Evolutionary conservation across 2,797 vertebrate species (phyloP).

Genomic region (Mus minutoides): DNA sequence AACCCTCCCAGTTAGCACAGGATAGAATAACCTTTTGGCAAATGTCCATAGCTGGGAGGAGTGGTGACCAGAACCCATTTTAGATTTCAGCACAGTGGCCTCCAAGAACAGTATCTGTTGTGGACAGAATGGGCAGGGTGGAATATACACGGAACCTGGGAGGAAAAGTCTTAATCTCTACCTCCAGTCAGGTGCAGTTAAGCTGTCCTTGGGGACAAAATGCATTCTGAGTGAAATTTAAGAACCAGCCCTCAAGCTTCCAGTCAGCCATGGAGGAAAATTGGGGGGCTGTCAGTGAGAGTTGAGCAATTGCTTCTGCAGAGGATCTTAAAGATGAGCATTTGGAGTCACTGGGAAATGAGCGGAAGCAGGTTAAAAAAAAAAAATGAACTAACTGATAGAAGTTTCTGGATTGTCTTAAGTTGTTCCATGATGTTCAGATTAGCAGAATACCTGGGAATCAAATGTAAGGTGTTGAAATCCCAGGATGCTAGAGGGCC

Average conservation of each 20-base stretch:
- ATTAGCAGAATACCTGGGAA: neutral
- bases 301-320: neutral
- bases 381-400: neutral
- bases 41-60: neutral
- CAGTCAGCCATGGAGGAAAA: neutral
- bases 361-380: neutral
- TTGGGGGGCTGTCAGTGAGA: neutral
- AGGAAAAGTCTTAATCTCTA: neutral
- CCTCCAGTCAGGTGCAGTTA: neutral
- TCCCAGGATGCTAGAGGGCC: neutral
- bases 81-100: neutral
- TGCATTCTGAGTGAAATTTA: neutral
- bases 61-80: neutral
- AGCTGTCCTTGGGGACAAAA: neutral
- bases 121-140: neutral
- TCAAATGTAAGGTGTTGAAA: neutral
- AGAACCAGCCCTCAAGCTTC: neutral
- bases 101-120: neutral
- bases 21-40: neutral
- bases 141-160: neutral
- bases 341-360: neutral
- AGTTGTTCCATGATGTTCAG: neutral
- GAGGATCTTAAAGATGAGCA: neutral
- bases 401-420: neutral
- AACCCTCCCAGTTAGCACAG: neutral